phyloP scores from a whole-genome alignment of 1,140 invertebrate genomes.

The Microplitis demolitor region DNA sequence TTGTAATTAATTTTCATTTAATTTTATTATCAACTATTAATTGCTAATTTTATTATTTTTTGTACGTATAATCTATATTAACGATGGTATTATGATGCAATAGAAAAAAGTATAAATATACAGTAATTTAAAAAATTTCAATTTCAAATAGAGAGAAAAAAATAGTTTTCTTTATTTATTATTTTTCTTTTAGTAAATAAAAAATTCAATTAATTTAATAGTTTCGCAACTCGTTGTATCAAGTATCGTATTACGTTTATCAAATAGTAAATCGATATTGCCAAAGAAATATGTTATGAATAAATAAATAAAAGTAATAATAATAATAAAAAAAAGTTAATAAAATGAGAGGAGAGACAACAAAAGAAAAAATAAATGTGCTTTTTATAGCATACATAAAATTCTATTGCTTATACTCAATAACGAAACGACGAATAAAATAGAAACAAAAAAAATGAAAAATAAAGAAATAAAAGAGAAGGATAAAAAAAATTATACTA shows the following conservation, averaged over 20 bases:
- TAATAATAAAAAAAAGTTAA: background rate
- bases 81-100: too few species aligned
- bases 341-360: constrained; percentile 1
- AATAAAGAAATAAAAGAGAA: background rate
- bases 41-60: too few species aligned
- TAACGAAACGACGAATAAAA: background rate
- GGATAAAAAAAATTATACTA: background rate
- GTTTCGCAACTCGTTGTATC: too few species aligned
- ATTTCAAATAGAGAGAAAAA: too few species aligned
- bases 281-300: background rate
- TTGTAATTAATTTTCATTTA: too few species aligned
- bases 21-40: too few species aligned
- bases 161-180: too few species aligned
- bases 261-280: background rate
- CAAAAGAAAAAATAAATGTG: constrained; percentile 9
- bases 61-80: too few species aligned
- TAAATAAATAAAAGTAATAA: background rate
- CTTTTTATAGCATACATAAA: constrained; percentile 24
- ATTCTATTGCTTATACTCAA: constrained; percentile 15
- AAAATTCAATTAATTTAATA: too few species aligned
- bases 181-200: too few species aligned
- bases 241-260: background rate
- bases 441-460: background rate
- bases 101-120: too few species aligned
- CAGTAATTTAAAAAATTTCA: too few species aligned